Evolutionary conservation across 2,888 invertebrate genomes (phyloP).

Genomic region (Leptinotarsa juncta): DNA sequence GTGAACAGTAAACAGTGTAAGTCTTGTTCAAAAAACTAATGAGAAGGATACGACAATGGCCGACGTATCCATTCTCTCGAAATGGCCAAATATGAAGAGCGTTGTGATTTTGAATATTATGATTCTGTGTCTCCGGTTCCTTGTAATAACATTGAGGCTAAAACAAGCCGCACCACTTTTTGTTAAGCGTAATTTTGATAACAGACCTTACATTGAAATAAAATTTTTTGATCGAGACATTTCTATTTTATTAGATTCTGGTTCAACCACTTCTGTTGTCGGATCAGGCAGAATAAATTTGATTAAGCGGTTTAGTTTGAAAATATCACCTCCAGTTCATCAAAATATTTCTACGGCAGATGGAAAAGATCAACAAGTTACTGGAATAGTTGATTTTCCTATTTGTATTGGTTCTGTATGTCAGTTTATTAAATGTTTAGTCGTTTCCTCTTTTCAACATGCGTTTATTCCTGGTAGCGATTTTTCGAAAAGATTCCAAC

Average conservation of each 20-base stretch:
- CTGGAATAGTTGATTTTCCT: slow-evolving; percentile 31
- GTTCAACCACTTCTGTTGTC: slow-evolving; percentile 33
- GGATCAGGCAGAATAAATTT: slow-evolving; percentile 24
- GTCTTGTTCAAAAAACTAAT: slow-evolving; percentile 24
- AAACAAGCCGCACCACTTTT: slow-evolving; percentile 1
- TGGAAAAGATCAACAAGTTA: slow-evolving; percentile 31
- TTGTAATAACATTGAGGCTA: background rate
- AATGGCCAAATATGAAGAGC: background rate
- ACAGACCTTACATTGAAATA: slow-evolving; percentile 20
- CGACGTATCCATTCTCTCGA: slow-evolving; percentile 11
- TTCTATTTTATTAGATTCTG: slow-evolving; percentile 36
- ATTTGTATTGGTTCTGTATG: slow-evolving; percentile 26
- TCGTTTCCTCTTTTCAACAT: too few species aligned
- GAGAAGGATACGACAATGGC: background rate
- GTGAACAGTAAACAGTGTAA: slow-evolving; percentile 29
- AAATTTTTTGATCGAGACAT: slow-evolving; percentile 31
- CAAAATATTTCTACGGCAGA: slow-evolving; percentile 33
- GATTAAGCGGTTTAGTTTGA: slow-evolving; percentile 34
- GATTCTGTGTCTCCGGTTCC: too few species aligned
- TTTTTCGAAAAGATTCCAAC: slow-evolving; percentile 25
- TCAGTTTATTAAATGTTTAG: slow-evolving; percentile 21
- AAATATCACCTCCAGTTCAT: background rate
- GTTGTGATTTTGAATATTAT: background rate
- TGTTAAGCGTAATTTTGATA: background rate
- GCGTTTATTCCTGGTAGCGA: slow-evolving; percentile 3